Evolutionary conservation across 2,113 vertebrate species (phyloP), one percentile per base, ranked within the genome.

Genomic region (Psittacus erithacus): DNA sequence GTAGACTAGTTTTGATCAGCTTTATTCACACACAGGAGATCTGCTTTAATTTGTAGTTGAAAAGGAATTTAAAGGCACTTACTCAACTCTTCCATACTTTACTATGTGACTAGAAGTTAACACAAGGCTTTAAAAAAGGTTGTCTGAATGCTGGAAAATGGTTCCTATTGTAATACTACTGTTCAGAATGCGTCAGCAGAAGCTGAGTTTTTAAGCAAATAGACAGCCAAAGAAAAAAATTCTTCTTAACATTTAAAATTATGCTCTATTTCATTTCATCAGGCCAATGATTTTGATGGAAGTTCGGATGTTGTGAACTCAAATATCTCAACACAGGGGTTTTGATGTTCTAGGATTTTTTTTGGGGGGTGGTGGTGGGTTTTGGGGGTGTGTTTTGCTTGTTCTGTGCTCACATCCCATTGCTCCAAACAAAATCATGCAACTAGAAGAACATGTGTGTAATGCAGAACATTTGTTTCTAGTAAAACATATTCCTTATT

Each of bases 301-400:
- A 33, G 39, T 35, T 74, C 35, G 24, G 43, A 7, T 41, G 35
- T 14, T 62, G 46, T 38, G 17, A 69, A 74, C 39, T 39, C 52
- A 35, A 25, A 27, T 68, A 68, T 16, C 53, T 49, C 24, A 86
- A 44, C 22, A 25, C 1, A 7, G 38, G 7, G 24, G 4, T 14
- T 44, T 39, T 53, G 38, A 46, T 31, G 18, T 3, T 23, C 20
- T 59, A 23, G 1, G 3, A 12, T 18, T 33, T 2, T 35, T 27
- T 6, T 4, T 2, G 8, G 5, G 12, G 1, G 6, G 3, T 18
- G 2, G 9, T 27, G 35, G 25, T 49, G 52, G 27, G 39, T 33
- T 64, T 65, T 3, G 10, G 22, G 15, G 7, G 1, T 17, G 17
- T 3, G 43, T 44, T 70, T 20, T 24, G 23, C 29, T 57, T 49